phyloP scores from a whole-genome alignment of 2,113 vertebrate species.

The human (Homo sapiens) region GRCh38 chr3:167205501-167206000 shows the following conservation, averaged over 20 bases:
- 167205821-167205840: neutral
- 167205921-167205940: neutral
- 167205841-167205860: neutral
- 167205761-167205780: neutral
- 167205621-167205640: constrained; percentile 9
- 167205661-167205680: neutral
- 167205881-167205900: neutral
- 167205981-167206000: neutral
- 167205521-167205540: neutral
- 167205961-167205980: neutral
- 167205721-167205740: neutral
- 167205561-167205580: neutral
- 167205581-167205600: neutral
- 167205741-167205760: neutral
- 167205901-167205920: neutral
- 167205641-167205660: neutral
- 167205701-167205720: neutral
- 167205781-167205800: neutral
- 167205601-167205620: neutral
- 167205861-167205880: neutral
- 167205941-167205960: neutral
- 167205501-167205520: neutral
- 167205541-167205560: neutral
- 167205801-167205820: neutral
- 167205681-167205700: neutral